Percentiles rank a stretch among this genome's conserved stretches.
phyloP scores from a whole-genome alignment of 2,888 invertebrate species.

The Chaitophorus viminalis region DNA sequence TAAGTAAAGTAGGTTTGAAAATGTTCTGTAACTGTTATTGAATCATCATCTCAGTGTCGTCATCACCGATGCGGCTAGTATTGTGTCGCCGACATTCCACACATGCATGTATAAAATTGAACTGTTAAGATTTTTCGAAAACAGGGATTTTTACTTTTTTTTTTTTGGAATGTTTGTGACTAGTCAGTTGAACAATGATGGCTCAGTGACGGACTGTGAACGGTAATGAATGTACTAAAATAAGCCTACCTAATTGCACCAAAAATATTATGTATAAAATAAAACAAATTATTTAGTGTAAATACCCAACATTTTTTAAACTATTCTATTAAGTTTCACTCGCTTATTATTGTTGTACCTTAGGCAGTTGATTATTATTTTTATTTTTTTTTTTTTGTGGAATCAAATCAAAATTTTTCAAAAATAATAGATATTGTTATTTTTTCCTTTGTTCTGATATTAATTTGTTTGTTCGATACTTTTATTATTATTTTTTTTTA shows the following conservation, averaged over 20 bases:
- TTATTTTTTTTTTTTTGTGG: slow-evolving; percentile 47
- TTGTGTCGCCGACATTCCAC: not conserved
- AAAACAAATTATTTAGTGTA: slow-evolving; percentile 58
- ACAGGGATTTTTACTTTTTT: not conserved
- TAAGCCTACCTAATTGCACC: slow-evolving; percentile 60
- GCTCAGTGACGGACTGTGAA: slow-evolving; percentile 15
- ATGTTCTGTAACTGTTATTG: not conserved
- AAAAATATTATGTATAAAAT: slow-evolving; percentile 56
- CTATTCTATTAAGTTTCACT: slow-evolving; percentile 61
- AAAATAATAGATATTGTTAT: slow-evolving; percentile 56
- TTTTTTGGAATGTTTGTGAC: slow-evolving; percentile 1
- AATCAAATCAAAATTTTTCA: slow-evolving; percentile 56
- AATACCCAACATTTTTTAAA: slow-evolving; percentile 54
- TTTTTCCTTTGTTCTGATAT: slow-evolving; percentile 51
- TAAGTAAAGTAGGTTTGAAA: slow-evolving; percentile 42
- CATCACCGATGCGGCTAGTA: not conserved
- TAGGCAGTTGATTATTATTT: slow-evolving; percentile 57
- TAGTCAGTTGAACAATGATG: slow-evolving; percentile 19
- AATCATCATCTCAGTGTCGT: slow-evolving; percentile 3
- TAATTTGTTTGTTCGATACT: slow-evolving; percentile 57
- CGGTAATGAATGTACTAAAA: slow-evolving; percentile 55
- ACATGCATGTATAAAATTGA: not conserved
- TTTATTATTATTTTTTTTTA: slow-evolving; percentile 13
- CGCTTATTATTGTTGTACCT: slow-evolving; percentile 60
- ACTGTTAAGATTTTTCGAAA: slow-evolving; percentile 4